Conservation (phyloP, 2,888 invertebrate genomes). For the Pheosia tremula region DNA sequence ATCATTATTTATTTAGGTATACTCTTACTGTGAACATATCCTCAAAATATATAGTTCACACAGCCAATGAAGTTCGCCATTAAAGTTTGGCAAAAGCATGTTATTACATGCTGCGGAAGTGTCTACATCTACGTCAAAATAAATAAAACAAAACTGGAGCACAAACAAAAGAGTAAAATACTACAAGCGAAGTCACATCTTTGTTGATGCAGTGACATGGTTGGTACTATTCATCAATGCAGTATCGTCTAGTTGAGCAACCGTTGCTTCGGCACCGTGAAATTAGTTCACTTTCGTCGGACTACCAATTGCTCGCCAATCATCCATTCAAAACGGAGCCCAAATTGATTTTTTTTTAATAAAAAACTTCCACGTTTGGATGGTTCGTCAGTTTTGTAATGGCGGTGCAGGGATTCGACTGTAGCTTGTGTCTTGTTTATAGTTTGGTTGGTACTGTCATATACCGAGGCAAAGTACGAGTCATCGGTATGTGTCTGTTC, state of each 20-base stretch:
- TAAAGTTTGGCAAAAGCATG: too few relatives aligned
- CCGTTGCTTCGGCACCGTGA: slow-evolving; percentile 40
- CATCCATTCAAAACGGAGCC: slow-evolving; percentile 22
- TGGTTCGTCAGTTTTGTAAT: slow-evolving; percentile 6
- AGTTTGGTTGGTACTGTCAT: too few relatives aligned
- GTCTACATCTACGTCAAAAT: too few relatives aligned
- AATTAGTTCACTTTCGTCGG: slow-evolving; percentile 40
- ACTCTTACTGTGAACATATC: too few relatives aligned
- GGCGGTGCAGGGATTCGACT: not conserved
- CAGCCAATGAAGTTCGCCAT: too few relatives aligned
- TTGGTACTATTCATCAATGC: slow-evolving; percentile 17
- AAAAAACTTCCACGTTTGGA: not conserved
- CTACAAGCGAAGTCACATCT: not conserved
- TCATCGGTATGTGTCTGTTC: too few relatives aligned
- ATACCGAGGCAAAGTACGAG: too few relatives aligned
- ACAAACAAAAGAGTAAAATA: not conserved
- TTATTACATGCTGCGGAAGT: too few relatives aligned
- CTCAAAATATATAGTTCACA: too few relatives aligned
- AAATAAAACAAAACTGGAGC: not conserved
- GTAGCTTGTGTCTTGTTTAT: too few relatives aligned
- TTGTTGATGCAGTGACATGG: not conserved
- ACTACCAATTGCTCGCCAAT: slow-evolving; percentile 33
- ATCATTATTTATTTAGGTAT: too few relatives aligned
- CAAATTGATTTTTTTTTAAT: slow-evolving; percentile 6
- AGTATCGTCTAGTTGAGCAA: slow-evolving; percentile 28